Evolutionary conservation across 2,888 invertebrate genomes (phyloP).

Genomic region (Zele albiditarsus): DNA sequence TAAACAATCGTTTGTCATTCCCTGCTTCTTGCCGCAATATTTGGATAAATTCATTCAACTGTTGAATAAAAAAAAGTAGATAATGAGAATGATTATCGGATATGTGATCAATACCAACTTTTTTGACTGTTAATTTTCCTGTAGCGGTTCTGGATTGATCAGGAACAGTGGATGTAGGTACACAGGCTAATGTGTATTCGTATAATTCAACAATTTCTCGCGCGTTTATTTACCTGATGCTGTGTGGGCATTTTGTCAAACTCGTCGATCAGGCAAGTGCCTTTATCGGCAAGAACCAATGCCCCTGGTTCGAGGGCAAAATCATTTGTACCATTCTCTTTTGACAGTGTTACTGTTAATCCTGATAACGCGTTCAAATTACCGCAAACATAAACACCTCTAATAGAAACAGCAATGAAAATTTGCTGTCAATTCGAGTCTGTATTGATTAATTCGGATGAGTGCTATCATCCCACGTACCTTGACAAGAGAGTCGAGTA

Average conservation of each 20-base stretch:
- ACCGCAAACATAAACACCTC: slow-evolving; percentile 92
- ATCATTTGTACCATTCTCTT: slow-evolving; percentile 82
- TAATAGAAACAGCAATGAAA: too few species aligned
- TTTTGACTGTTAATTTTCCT: slow-evolving; percentile 74
- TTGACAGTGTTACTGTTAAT: slow-evolving; percentile 84
- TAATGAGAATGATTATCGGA: slow-evolving; percentile 28
- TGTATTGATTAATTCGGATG: background rate
- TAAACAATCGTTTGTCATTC: slow-evolving; percentile 81
- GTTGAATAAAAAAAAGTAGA: background rate
- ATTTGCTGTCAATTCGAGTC: too few species aligned
- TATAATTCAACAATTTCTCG: slow-evolving; percentile 89
- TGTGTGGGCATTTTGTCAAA: slow-evolving; percentile 92
- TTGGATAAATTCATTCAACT: slow-evolving; percentile 81
- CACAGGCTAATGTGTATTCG: slow-evolving; percentile 76
- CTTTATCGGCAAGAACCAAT: slow-evolving; percentile 88
- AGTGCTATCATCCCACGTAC: slow-evolving; percentile 69
- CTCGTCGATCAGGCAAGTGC: slow-evolving; percentile 95
- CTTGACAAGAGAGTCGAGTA: slow-evolving; percentile 87
- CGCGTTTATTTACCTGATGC: slow-evolving; percentile 80
- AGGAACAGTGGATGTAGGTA: slow-evolving; percentile 42
- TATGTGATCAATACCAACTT: slow-evolving; percentile 54
- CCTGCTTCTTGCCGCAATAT: slow-evolving; percentile 80
- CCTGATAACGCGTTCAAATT: slow-evolving; percentile 89
- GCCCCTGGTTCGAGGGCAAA: slow-evolving; percentile 92
- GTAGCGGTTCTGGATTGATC: slow-evolving; percentile 74